Conservation (phyloP, 2,888 invertebrate species). For the Nephrotoma guestfalica region DNA sequence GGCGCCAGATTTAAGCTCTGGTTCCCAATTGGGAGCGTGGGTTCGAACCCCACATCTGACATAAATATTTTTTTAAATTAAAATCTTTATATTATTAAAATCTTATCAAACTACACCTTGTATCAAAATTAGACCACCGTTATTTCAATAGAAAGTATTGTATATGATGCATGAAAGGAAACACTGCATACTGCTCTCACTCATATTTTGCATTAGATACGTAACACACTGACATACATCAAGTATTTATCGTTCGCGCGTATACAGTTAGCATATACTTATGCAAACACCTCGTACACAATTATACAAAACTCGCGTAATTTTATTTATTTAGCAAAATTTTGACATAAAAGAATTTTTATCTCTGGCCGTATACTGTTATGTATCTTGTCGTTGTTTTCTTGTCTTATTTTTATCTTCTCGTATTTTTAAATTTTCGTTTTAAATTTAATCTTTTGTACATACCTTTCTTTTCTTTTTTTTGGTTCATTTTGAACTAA, state of each 20-base stretch:
- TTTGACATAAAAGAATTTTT: neutral
- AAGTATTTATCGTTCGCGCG: neutral
- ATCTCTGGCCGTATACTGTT: neutral
- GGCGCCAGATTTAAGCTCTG: conserved; percentile 7
- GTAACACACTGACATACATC: neutral
- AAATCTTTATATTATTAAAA: neutral
- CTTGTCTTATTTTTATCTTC: neutral
- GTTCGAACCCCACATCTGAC: conserved; percentile 6
- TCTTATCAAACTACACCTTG: neutral
- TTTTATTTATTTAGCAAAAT: neutral
- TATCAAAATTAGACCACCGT: neutral
- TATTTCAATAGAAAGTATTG: neutral
- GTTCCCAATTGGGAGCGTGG: conserved; percentile 5
- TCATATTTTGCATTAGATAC: neutral
- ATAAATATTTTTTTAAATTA: neutral
- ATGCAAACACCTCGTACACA: neutral
- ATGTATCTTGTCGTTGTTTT: neutral
- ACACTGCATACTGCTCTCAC: neutral
- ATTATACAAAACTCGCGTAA: neutral
- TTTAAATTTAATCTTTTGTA: too few relatives aligned
- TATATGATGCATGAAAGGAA: neutral
- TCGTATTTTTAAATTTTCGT: neutral
- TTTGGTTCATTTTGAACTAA: neutral
- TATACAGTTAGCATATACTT: neutral
- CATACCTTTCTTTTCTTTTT: neutral